Base-by-base conservation (phyloP, 1,140 invertebrate species). In the Maniola jurtina region DNA sequence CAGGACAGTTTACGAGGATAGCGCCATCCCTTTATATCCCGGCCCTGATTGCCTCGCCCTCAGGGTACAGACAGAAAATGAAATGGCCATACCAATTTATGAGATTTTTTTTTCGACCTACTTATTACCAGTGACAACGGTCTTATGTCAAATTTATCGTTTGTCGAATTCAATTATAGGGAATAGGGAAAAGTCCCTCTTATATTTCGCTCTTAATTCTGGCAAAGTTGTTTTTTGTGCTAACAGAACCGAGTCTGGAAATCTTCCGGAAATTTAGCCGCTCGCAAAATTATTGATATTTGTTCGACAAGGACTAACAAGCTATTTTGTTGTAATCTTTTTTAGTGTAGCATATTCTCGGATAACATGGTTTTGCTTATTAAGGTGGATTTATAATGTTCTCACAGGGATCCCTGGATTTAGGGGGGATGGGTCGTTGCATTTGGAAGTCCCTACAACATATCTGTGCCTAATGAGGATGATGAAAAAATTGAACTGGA, bases 1-100 rank as follows among this genome's bases (percentile, higher is more conserved):
- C 77, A 80, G 82, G 81, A 83, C 83, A 81, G 66, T 86, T 86
- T 86, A 86, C 76, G 83, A 80, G 72, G 71, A 67, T 61, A 70
- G 50, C 59, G 73, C 78, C 74, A 82, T 85, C 83, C 83, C 81
- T 84, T 86, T 86, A 86, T 86, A 86, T 79, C 83, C 82, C 73
- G 52, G 66, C 61, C 76, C 75, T 86, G 83, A 84, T 84, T 86
- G 83, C 81, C 73, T 83, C 42, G 73, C 76, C 78, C 76, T 74
- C 45, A 63, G 52, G 57, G 83, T 81, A 86, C 72, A 50, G 83
- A 69, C 76, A 72, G 77, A 79, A 84, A 74, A 83, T 76, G 56
- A 77, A 80, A 58, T 45, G 61, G 60, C 42, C 48, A 63, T 68
- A 59, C 36, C 60, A 72, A 79, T 81, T 81, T 81, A 79, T 79